These are phyloP conservation scores for Tringa solitaria DNA, from an alignment of 2,113 vertebrate species.

Conservation along the genomic window DNA sequence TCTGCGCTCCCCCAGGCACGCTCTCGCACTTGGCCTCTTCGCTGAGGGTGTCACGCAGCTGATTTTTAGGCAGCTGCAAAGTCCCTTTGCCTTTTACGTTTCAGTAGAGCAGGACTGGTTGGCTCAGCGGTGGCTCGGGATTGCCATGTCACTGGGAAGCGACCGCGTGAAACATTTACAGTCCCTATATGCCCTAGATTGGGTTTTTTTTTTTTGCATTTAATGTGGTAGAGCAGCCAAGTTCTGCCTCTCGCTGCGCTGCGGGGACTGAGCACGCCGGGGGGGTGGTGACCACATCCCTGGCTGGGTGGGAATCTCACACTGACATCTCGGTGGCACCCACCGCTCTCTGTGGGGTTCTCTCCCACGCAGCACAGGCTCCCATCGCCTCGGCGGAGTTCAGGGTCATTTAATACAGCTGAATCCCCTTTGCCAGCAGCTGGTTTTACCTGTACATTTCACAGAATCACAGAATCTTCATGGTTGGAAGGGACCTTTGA, in stretches of 20 bases:
- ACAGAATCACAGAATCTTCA: not conserved
- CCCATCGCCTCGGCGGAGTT: not conserved
- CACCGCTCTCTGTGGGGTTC: not conserved
- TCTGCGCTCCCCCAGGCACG: fast-evolving
- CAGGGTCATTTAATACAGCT: not conserved
- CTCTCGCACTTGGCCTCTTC: not conserved
- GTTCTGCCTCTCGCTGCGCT: not conserved
- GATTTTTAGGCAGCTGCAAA: not conserved
- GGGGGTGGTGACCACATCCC: slow-evolving; percentile 8
- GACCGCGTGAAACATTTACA: not conserved
- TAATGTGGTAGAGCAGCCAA: not conserved
- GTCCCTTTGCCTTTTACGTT: not conserved
- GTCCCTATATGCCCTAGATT: not conserved
- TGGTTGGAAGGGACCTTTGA: no score
- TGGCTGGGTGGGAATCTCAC: not conserved
- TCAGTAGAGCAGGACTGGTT: not conserved
- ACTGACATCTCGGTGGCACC: not conserved
- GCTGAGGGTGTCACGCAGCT: fast-evolving
- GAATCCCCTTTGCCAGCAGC: not conserved
- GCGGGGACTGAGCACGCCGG: not conserved
- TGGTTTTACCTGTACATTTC: not conserved
- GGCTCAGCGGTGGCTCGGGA: not conserved
- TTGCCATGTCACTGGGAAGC: not conserved
- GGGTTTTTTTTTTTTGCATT: not conserved
- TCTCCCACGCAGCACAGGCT: not conserved